phyloP scores from a whole-genome alignment of 1,140 invertebrate genomes.

The Drosophila pachea region DNA sequence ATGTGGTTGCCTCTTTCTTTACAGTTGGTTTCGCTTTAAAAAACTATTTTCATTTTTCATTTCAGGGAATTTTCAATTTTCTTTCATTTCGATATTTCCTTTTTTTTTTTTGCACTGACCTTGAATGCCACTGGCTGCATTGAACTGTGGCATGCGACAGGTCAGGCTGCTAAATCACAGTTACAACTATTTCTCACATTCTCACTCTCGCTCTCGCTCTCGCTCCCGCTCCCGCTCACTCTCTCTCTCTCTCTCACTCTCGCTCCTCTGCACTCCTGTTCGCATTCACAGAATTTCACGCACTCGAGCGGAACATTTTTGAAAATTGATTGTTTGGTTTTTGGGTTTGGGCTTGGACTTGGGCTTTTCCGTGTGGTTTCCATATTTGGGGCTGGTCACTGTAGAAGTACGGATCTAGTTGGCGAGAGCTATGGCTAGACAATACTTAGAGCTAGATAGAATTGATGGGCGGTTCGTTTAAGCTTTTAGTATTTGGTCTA shows the following conservation, averaged over 20 bases:
- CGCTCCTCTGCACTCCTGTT: slow-evolving; percentile 44
- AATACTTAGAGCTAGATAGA: slow-evolving; percentile 48
- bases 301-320: slow-evolving; percentile 54
- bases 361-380: background rate
- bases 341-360: slow-evolving; percentile 5
- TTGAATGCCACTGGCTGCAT: slow-evolving; percentile 22
- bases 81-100: slow-evolving; percentile 15
- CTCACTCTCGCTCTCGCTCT: slow-evolving; percentile 9
- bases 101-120: slow-evolving; percentile 25
- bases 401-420: slow-evolving; percentile 5
- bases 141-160: slow-evolving; percentile 39
- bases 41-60: slow-evolving; percentile 39
- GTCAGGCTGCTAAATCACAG: slow-evolving; percentile 72
- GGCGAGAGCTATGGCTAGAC: slow-evolving; percentile 12
- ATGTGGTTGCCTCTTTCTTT: slow-evolving; percentile 73
- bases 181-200: slow-evolving; percentile 48
- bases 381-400: slow-evolving; percentile 12
- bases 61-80: slow-evolving; percentile 56
- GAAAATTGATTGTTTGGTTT: slow-evolving; percentile 43
- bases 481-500: slow-evolving; percentile 48
- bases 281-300: slow-evolving; percentile 26
- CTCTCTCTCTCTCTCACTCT: slow-evolving; percentile 9
- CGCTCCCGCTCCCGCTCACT: slow-evolving; percentile 4
- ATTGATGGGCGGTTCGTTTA: slow-evolving; percentile 65
- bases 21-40: slow-evolving; percentile 54